Conservation (phyloP, 2,797 vertebrate species). For the Acrossocheilus wenchowensis region DNA sequence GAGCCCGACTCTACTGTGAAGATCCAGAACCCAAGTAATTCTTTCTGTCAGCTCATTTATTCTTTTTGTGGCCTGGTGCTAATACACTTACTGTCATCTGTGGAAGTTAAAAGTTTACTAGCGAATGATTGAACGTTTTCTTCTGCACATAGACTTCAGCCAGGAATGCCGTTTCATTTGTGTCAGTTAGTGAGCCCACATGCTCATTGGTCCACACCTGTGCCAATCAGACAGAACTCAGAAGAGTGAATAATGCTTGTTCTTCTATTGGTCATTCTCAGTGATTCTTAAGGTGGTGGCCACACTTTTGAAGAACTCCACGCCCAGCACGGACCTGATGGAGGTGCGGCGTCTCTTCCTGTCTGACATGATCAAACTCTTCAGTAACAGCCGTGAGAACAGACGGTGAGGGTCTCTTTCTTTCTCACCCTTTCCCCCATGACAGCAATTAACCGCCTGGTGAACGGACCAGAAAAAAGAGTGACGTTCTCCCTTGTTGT, state of each 20-base stretch:
- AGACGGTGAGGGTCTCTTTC: constrained; percentile 83
- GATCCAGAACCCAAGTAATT: constrained; percentile 97
- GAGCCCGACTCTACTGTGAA: constrained; percentile 94
- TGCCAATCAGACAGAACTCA: constrained; percentile 34
- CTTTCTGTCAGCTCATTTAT: constrained; percentile 17
- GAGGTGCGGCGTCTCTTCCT: constrained; percentile 96
- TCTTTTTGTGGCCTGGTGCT: constrained; percentile 5
- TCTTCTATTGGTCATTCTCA: constrained; percentile 67
- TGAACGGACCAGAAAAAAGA: constrained; percentile 58
- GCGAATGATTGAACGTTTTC: constrained; percentile 3
- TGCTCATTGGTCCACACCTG: background rate
- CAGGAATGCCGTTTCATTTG: background rate
- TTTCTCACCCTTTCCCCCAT: constrained; percentile 18
- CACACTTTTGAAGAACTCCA: constrained; percentile 94
- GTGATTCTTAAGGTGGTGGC: constrained; percentile 99
- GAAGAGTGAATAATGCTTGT: constrained; percentile 74
- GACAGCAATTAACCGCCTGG: constrained; percentile 62
- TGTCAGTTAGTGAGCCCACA: background rate
- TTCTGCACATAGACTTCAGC: background rate
- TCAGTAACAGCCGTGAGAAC: constrained; percentile 96
- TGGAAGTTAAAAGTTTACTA: constrained; percentile 27
- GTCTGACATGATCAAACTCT: constrained; percentile 98
- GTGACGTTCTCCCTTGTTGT: constrained; percentile 42
- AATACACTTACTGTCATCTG: constrained; percentile 6
- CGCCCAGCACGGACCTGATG: constrained; percentile 93